phyloP scores from a whole-genome alignment of 2,888 invertebrate species.

The Papilio demoleus region DNA sequence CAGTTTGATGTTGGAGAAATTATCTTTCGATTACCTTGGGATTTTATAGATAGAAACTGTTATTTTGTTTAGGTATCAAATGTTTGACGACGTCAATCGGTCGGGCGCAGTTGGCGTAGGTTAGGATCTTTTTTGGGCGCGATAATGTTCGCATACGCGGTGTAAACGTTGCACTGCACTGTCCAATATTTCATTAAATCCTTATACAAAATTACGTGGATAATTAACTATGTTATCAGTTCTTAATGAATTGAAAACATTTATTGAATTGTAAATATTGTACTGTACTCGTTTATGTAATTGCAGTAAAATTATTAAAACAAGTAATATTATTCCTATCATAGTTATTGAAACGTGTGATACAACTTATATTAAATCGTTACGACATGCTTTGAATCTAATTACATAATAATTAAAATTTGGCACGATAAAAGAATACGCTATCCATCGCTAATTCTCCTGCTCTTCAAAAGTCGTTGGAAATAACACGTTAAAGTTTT shows the following conservation, averaged over 20 bases:
- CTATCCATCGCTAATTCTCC: too few species aligned
- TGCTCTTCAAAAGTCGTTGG: not conserved
- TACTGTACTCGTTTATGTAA: too few species aligned
- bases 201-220: not conserved
- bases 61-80: slow-evolving; percentile 36
- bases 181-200: not conserved
- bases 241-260: not conserved
- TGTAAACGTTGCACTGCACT: not conserved
- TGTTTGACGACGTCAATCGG: slow-evolving; percentile 49
- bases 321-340: too few species aligned
- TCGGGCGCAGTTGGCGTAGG: slow-evolving; percentile 40
- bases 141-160: not conserved
- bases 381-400: not conserved
- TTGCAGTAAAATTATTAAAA: too few species aligned
- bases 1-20: not conserved
- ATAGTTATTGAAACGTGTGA: too few species aligned
- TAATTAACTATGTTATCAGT: not conserved
- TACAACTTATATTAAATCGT: too few species aligned
- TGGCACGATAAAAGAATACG: too few species aligned
- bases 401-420: too few species aligned
- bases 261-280: not conserved
- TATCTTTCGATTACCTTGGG: not conserved
- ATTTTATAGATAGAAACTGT: not conserved
- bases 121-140: slow-evolving; percentile 6
- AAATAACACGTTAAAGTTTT: slow-evolving; percentile 15